Base-by-base conservation (phyloP, 2,113 vertebrate species). In the Toxotes jaculatrix region DNA sequence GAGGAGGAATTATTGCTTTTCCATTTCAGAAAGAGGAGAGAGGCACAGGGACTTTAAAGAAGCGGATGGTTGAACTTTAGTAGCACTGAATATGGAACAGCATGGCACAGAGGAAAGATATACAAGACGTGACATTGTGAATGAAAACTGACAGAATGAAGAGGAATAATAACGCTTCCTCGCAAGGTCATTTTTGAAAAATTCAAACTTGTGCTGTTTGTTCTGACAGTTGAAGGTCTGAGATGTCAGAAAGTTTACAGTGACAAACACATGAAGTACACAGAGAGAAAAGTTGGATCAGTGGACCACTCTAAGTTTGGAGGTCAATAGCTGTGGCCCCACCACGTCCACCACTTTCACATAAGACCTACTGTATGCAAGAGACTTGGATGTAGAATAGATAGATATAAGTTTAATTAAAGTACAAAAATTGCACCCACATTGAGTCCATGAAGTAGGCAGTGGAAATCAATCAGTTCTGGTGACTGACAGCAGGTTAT, bases 1-100 rank as follows among this genome's bases (percentile, higher is more conserved):
- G 77, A 89, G 42, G 23, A 53, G 32, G 45, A 72, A 78, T 88
- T 78, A 88, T 75, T 90, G 59, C 47, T 80, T 85, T 83, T 79
- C 42, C 47, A 67, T 72, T 83, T 76, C 66, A 74, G 56, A 63
- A 66, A 80, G 66, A 57, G 64, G 43, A 38, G 47, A 55, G 2
- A 8, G 32, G 72, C 16, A 31, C 31, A 27, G 19, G 45, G 66
- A 81, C 74, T 79, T 85, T 42, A 64, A 75, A 85, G 77, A 40
- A 77, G 67, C n/a, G 34, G 65, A 64, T 74, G 56, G 79, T 31
- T 82, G 77, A 80, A 90, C 71, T 76, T 86, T 43, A 69, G 74
- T 4, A 23, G 34, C 27, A 0, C 51, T 43, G 79, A 88, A 79
- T 82, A 74, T 83, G 55, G 42, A 89, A 61, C 42, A 67, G 63